Percentiles rank a stretch among this genome's conserved stretches.
phyloP scores from a whole-genome alignment of 2,797 vertebrate genomes.

The Eupleurogrammus muticus region DNA sequence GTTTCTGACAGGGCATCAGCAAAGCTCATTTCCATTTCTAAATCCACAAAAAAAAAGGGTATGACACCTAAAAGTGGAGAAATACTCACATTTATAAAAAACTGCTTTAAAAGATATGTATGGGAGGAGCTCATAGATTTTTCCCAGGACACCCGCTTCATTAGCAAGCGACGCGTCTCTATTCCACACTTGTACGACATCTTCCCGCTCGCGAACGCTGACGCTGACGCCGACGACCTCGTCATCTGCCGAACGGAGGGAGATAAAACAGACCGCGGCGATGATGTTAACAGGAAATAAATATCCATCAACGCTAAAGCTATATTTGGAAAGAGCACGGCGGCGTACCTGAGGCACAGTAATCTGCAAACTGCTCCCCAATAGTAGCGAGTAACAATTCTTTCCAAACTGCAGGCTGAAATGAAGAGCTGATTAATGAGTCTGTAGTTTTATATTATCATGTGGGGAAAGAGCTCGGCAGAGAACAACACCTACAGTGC shows the following conservation, averaged over 20 bases:
- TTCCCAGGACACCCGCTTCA: constrained; percentile 90
- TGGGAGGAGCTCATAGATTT: constrained; percentile 91
- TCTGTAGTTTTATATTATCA: not conserved
- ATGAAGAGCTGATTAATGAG: not conserved
- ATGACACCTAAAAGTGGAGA: not conserved
- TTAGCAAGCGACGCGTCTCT: constrained; percentile 87
- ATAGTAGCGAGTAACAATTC: constrained; percentile 91
- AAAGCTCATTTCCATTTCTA: not conserved
- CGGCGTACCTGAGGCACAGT: constrained; percentile 87
- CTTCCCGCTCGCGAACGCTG: constrained; percentile 91
- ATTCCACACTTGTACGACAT: constrained; percentile 94
- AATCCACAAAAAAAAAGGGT: not conserved
- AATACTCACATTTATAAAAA: constrained; percentile 95
- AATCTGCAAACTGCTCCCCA: constrained; percentile 93
- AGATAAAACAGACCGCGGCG: not conserved
- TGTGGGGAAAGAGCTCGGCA: not conserved
- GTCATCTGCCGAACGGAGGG: constrained; percentile 82
- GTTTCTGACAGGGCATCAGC: not conserved
- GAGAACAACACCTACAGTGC: constrained; percentile 82
- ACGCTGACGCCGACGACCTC: constrained; percentile 93
- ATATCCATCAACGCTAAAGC: not conserved
- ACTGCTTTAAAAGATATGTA: constrained; percentile 89
- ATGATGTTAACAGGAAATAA: not conserved
- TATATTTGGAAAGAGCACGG: not conserved
- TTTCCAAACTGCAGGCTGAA: constrained; percentile 91